Evolutionary conservation across 2,888 invertebrate species (phyloP).

Genomic region (Ochlodes sylvanus): DNA sequence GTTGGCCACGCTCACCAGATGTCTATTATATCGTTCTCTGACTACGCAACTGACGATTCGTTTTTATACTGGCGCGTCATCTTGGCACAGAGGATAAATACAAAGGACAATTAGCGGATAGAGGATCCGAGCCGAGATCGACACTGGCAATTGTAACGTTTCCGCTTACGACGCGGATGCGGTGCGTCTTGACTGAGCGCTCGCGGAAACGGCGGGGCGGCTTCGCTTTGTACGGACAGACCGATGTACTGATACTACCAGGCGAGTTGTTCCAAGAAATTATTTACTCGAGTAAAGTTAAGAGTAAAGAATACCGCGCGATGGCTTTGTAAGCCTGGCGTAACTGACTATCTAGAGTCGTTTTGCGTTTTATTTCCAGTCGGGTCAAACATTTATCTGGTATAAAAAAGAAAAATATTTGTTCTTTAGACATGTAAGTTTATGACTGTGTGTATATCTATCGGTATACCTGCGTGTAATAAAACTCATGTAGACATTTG

Average conservation of each 20-base stretch:
- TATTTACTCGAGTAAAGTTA: neutral
- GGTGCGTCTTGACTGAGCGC: conserved; percentile 20
- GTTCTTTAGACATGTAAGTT: too few species aligned
- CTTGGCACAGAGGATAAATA: conserved; percentile 21
- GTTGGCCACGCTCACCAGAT: too few species aligned
- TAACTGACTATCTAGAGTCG: neutral
- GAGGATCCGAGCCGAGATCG: conserved; percentile 34
- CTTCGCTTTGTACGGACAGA: conserved; percentile 1
- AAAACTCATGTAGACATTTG: too few species aligned
- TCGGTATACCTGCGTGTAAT: too few species aligned
- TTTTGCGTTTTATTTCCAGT: too few species aligned
- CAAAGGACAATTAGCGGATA: conserved; percentile 37
- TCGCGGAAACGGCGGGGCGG: conserved; percentile 12
- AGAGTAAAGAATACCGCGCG: neutral
- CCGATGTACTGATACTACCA: neutral
- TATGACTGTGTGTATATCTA: too few species aligned
- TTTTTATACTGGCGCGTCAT: conserved; percentile 8
- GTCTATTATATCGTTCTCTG: too few species aligned
- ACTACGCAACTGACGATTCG: neutral
- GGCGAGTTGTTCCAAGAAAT: neutral
- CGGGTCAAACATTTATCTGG: too few species aligned
- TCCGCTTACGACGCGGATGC: conserved; percentile 49
- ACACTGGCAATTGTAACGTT: conserved; percentile 41
- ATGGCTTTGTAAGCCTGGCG: neutral
- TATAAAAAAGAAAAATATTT: too few species aligned